These are phyloP conservation scores for Malurus leucopterus DNA, from an alignment of 2,797 vertebrate species.

Conservation along the genomic window DNA sequence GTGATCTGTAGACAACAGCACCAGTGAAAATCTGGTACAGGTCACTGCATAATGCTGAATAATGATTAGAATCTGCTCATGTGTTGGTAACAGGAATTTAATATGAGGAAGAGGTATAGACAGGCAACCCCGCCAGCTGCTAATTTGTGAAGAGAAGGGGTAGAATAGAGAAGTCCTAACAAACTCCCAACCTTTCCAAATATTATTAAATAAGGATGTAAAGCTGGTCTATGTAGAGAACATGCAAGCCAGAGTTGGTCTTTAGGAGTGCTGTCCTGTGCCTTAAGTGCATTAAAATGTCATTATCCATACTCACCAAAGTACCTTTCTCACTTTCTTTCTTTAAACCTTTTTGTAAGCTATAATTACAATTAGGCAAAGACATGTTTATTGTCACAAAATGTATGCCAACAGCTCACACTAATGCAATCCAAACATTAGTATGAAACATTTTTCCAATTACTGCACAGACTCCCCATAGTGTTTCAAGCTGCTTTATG, in stretches of 20 bases:
- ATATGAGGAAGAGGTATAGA: not conserved
- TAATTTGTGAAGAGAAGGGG: not conserved
- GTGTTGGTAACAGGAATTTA: not conserved
- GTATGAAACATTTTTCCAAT: conserved; percentile 73
- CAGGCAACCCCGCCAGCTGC: not conserved
- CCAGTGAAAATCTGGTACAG: not conserved
- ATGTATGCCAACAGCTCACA: conserved; percentile 58
- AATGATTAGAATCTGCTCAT: not conserved
- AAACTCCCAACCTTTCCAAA: not conserved
- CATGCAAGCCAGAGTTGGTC: not conserved
- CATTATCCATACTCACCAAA: conserved; percentile 26
- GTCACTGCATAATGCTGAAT: not conserved
- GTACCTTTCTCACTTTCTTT: conserved; percentile 19
- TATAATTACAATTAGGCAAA: conserved; percentile 64
- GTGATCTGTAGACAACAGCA: not conserved
- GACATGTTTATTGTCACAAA: conserved; percentile 55
- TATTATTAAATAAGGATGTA: not conserved
- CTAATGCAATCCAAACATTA: conserved; percentile 70
- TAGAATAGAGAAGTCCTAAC: not conserved
- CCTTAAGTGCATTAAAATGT: conserved; percentile 36
- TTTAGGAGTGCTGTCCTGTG: not conserved
- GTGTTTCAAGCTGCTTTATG: conserved; percentile 79
- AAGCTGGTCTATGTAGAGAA: not conserved
- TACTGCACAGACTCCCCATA: conserved; percentile 66
- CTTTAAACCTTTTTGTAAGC: conserved; percentile 35